These are phyloP conservation scores for Macheiramphus alcinus DNA, from an alignment of 2,113 vertebrate species.

Conservation along the genomic window DNA sequence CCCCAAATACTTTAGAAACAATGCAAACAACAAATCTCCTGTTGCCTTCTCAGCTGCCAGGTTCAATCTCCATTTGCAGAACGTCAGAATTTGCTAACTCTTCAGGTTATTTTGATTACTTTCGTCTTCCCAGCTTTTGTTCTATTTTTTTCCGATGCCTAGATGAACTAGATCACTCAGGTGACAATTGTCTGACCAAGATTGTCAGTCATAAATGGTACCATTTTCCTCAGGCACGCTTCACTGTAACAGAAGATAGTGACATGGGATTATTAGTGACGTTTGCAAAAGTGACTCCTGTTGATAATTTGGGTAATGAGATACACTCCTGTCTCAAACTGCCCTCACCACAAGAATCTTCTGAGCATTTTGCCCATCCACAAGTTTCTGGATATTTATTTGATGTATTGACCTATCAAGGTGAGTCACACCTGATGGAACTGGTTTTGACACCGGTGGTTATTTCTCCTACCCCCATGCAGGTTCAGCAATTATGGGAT, in stretches of 20 bases:
- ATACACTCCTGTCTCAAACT: not conserved
- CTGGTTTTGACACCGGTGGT: not conserved
- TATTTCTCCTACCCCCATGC: not conserved
- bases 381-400: not conserved
- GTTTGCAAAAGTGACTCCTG: not conserved
- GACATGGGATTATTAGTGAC: not conserved
- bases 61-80: not conserved
- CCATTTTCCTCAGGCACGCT: not conserved
- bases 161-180: not conserved
- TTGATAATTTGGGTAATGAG: not conserved
- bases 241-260: not conserved
- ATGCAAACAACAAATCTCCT: not conserved
- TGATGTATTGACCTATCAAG: not conserved
- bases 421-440: not conserved
- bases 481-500: not conserved
- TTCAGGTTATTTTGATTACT: not conserved
- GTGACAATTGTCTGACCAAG: not conserved
- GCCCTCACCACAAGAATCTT: not conserved
- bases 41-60: not conserved
- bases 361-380: not conserved
- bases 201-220: not conserved
- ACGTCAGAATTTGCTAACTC: not conserved
- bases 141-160: accelerated
- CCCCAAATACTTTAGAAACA: not conserved
- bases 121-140: not conserved